Evolutionary conservation across 2,113 vertebrate genomes (phyloP).

Genomic region (Pyxicephalus adspersus): DNA sequence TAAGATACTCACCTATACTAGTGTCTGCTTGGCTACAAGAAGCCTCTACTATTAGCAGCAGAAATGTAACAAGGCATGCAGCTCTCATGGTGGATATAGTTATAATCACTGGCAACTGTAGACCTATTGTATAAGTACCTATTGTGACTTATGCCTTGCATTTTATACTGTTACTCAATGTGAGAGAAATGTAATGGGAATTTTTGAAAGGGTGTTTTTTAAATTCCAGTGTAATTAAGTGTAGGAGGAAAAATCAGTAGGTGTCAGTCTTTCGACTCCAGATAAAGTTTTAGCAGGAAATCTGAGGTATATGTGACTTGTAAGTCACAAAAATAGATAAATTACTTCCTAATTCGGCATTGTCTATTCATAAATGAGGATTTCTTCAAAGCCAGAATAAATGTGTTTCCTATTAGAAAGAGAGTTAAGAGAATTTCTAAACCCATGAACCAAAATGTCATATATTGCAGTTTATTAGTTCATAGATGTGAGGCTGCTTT

Average conservation of each 20-base stretch:
- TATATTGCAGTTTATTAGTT: too few relatives aligned
- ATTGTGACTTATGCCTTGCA: neutral
- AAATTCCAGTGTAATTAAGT: neutral
- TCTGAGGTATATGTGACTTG: neutral
- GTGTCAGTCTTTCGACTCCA: neutral
- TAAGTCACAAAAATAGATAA: too few relatives aligned
- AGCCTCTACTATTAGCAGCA: neutral
- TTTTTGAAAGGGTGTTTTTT: neutral
- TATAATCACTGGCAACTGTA: neutral
- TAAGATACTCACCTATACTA: slow-evolving; percentile 3
- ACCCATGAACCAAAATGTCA: too few relatives aligned
- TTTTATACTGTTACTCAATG: slow-evolving; percentile 11
- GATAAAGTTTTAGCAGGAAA: neutral
- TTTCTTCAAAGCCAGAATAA: too few relatives aligned
- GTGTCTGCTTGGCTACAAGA: neutral
- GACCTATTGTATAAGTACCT: neutral
- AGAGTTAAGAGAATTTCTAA: too few relatives aligned
- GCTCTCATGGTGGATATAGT: slow-evolving; percentile 7
- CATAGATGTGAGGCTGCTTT: too few relatives aligned
- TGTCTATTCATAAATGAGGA: too few relatives aligned
- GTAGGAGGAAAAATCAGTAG: neutral
- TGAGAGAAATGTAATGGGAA: slow-evolving; percentile 5
- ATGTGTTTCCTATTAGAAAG: too few relatives aligned
- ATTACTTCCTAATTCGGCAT: too few relatives aligned
- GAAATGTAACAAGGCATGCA: neutral